phyloP scores from a whole-genome alignment of 2,113 vertebrate species.

The Anser brachyrhynchus region DNA sequence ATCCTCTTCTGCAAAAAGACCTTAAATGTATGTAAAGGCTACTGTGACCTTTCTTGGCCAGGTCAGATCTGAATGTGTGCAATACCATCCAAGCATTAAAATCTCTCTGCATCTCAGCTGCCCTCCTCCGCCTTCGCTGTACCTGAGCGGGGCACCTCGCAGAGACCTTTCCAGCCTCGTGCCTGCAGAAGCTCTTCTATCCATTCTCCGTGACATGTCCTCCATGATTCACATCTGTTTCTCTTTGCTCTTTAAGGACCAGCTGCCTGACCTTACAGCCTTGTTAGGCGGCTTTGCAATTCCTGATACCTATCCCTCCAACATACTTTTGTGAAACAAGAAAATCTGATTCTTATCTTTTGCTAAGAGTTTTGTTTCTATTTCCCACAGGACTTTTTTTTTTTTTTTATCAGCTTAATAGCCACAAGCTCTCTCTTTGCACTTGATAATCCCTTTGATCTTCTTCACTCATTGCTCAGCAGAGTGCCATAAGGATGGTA shows the following conservation, averaged over 20 bases:
- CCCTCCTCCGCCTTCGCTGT: background rate
- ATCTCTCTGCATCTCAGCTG: background rate
- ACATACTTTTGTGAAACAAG: conserved; percentile 15
- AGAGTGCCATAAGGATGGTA: conserved; percentile 19
- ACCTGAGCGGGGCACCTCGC: fast-evolving
- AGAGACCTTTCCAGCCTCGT: background rate
- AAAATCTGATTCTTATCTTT: conserved; percentile 25
- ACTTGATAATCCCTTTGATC: conserved; percentile 37
- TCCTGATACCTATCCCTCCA: background rate
- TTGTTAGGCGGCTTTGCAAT: background rate
- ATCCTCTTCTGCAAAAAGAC: background rate
- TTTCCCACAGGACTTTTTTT: conserved; percentile 5
- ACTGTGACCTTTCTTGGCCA: background rate
- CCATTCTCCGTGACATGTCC: fast-evolving
- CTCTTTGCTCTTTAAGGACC: background rate
- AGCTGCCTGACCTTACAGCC: background rate
- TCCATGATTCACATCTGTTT: background rate
- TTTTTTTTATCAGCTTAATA: conserved; percentile 41
- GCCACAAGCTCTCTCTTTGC: conserved; percentile 51
- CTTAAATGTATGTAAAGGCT: background rate
- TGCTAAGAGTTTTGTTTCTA: conserved; percentile 25
- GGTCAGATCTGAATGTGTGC: background rate
- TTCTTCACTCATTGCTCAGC: conserved; percentile 38
- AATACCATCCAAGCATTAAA: background rate
- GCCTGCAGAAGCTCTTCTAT: background rate